phyloP scores from a whole-genome alignment of 2,888 invertebrate genomes.

The Eupithecia tripunctaria region DNA sequence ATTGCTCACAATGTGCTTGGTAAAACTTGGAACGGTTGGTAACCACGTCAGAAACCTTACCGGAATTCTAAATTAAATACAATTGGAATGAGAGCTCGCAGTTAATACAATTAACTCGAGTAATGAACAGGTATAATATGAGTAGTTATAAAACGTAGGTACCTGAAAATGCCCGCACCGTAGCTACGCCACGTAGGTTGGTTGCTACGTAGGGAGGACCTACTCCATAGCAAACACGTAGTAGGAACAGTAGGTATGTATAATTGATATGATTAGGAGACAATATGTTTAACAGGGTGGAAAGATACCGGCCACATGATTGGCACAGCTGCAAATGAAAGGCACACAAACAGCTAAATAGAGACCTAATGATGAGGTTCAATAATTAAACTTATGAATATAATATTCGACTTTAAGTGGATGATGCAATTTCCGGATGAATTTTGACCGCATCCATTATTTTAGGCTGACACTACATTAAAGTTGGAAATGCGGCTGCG shows the following conservation, averaged over 20 bases:
- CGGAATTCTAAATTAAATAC: constrained; percentile 35
- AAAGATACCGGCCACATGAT: constrained; percentile 54
- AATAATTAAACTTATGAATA: constrained; percentile 30
- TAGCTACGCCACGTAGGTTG: constrained; percentile 35
- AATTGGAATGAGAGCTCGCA: constrained; percentile 34
- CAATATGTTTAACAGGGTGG: constrained; percentile 60
- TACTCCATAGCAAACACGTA: constrained; percentile 27
- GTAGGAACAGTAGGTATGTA: too few species aligned
- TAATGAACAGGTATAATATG: constrained; percentile 39
- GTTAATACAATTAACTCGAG: constrained; percentile 38
- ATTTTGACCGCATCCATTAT: constrained; percentile 69
- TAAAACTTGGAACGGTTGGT: constrained; percentile 19
- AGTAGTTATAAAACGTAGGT: constrained; percentile 18
- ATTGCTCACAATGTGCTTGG: constrained; percentile 24
- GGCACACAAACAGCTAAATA: constrained; percentile 41
- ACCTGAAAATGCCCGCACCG: constrained; percentile 4
- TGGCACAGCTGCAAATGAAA: constrained; percentile 54
- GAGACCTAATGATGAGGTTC: constrained; percentile 19
- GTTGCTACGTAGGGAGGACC: constrained; percentile 20
- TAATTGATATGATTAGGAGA: constrained; percentile 57
- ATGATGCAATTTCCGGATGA: constrained; percentile 50
- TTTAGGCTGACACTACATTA: constrained; percentile 74
- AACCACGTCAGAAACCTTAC: constrained; percentile 29
- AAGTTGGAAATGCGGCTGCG: constrained; percentile 76
- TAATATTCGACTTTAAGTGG: constrained; percentile 25